Conservation (phyloP, 2,888 invertebrate genomes). For the Cinara cedri region DNA sequence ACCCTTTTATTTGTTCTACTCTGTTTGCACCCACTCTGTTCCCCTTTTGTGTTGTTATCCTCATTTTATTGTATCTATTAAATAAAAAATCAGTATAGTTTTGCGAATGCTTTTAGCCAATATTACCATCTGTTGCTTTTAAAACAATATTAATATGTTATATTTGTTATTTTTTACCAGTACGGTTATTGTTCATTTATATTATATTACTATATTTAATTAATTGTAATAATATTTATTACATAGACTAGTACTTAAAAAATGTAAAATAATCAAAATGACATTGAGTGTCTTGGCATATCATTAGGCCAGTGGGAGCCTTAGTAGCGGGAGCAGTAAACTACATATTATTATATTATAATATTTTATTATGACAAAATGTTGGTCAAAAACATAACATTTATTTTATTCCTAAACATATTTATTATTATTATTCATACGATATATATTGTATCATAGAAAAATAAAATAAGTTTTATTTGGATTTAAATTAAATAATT, state of each 20-base stretch:
- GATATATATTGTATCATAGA: constrained; percentile 40
- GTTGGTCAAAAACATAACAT: constrained; percentile 24
- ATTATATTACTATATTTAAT: background rate
- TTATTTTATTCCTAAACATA: constrained; percentile 49
- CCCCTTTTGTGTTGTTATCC: background rate
- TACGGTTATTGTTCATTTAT: constrained; percentile 30
- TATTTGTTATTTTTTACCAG: background rate
- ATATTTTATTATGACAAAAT: constrained; percentile 45
- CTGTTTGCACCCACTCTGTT: constrained; percentile 4
- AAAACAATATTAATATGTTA: constrained; percentile 8
- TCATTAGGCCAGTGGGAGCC: constrained; percentile 57
- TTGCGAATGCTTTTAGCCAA: constrained; percentile 32
- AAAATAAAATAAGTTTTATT: constrained; percentile 27
- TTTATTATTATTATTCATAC: constrained; percentile 44
- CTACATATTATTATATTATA: constrained; percentile 36
- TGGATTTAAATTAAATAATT: background rate
- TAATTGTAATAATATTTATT: constrained; percentile 23
- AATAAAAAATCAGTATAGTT: background rate
- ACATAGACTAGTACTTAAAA: constrained; percentile 42
- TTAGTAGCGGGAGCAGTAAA: constrained; percentile 56
- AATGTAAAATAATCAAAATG: constrained; percentile 44
- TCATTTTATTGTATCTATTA: background rate
- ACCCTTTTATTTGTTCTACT: constrained; percentile 3
- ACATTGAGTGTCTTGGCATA: constrained; percentile 56
- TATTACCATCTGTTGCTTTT: background rate